Conservation (phyloP, 2,888 invertebrate genomes). For the Liopterus haemorrhoidalis region DNA sequence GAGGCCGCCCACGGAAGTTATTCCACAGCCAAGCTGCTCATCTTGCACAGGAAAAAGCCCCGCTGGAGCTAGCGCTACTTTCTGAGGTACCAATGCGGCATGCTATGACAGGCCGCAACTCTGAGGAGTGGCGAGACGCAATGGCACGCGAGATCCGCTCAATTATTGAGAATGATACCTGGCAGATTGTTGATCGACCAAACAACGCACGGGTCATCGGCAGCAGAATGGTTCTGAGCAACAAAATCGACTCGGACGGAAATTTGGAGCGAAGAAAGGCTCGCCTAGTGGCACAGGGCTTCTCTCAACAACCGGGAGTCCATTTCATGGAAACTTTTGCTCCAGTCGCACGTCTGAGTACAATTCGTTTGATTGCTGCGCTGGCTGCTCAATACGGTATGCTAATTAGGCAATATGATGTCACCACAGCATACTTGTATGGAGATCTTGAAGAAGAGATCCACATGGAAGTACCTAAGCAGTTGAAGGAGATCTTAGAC, state of each 20-base stretch:
- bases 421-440: too few relatives aligned
- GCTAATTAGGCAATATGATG: slow-evolving; percentile 12
- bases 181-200: slow-evolving; percentile 8
- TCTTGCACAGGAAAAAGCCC: neutral
- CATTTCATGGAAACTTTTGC: slow-evolving; percentile 22
- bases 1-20: slow-evolving; percentile 1
- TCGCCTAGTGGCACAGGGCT: slow-evolving; percentile 27
- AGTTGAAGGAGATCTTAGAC: too few relatives aligned
- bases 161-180: slow-evolving; percentile 5
- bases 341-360: slow-evolving; percentile 6
- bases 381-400: slow-evolving; percentile 16
- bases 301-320: slow-evolving; percentile 23
- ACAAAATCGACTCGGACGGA: too few relatives aligned
- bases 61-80: slow-evolving; percentile 2
- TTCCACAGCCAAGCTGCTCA: neutral
- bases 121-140: slow-evolving; percentile 4
- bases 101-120: neutral
- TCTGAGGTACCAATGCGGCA: slow-evolving; percentile 5
- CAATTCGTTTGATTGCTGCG: slow-evolving; percentile 24
- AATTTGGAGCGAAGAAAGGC: slow-evolving; percentile 27
- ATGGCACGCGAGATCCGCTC: slow-evolving; percentile 4
- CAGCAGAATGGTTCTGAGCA: slow-evolving; percentile 8
- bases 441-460: too few relatives aligned
- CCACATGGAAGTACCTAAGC: too few relatives aligned
- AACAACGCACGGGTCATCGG: slow-evolving; percentile 8